Evolutionary conservation across 2,888 invertebrate species (phyloP).

Genomic region (Polia nebulosa): DNA sequence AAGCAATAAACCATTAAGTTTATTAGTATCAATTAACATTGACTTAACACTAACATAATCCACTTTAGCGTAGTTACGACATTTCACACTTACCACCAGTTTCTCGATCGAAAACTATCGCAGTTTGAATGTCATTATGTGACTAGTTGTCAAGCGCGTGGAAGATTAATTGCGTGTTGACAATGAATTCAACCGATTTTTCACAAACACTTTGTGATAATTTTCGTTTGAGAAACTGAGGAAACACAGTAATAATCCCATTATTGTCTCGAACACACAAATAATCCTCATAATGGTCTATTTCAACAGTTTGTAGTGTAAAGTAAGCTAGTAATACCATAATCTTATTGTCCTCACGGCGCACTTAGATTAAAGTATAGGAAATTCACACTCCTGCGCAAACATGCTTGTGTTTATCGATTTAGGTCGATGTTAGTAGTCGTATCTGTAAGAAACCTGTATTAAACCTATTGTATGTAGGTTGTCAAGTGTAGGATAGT

Average conservation of each 20-base stretch:
- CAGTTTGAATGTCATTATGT: neutral
- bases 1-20: constrained; percentile 31
- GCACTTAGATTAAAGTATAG: constrained; percentile 28
- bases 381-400: constrained; percentile 25
- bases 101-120: neutral
- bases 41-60: constrained; percentile 41
- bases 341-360: constrained; percentile 20
- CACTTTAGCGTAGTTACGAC: constrained; percentile 14
- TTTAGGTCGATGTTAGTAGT: constrained; percentile 20
- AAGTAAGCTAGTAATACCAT: constrained; percentile 9
- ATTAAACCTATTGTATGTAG: neutral
- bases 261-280: constrained; percentile 12
- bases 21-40: constrained; percentile 37
- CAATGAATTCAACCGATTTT: neutral
- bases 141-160: neutral
- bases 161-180: neutral
- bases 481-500: neutral
- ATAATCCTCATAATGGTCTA: constrained; percentile 11
- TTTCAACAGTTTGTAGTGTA: constrained; percentile 14
- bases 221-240: neutral
- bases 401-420: constrained; percentile 23
- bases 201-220: neutral
- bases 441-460: constrained; percentile 5
- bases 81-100: neutral
- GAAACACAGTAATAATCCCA: constrained; percentile 8